These are phyloP conservation scores for Salvelinus fontinalis DNA, from an alignment of 2,113 vertebrate species.

Conservation along the genomic window DNA sequence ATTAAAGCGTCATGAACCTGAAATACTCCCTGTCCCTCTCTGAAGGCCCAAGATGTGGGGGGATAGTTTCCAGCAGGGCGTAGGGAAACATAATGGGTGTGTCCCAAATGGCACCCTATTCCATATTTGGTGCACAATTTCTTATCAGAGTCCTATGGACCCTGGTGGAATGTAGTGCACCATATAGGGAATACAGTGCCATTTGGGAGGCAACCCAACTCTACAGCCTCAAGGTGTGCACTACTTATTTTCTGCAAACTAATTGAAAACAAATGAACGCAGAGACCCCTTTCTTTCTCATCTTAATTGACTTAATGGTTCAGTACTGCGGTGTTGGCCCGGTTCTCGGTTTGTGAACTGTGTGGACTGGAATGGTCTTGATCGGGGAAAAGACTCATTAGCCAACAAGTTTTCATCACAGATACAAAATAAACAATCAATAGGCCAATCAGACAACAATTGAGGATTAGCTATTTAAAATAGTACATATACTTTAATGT, in stretches of 20 bases:
- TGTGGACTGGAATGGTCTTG: too few species aligned
- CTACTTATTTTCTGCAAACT: slow-evolving; percentile 59
- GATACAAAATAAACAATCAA: slow-evolving; percentile 44
- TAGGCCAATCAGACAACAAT: slow-evolving; percentile 26
- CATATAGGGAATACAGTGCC: too few species aligned
- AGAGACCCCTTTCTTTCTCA: neutral
- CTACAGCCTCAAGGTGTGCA: slow-evolving; percentile 39
- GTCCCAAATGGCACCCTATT: too few species aligned
- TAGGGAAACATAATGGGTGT: neutral
- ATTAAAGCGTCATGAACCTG: slow-evolving; percentile 36
- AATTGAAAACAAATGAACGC: slow-evolving; percentile 70
- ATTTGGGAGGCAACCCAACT: too few species aligned
- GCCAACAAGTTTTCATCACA: slow-evolving; percentile 40
- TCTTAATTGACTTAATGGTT: slow-evolving; percentile 63
- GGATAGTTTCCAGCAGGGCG: slow-evolving; percentile 51
- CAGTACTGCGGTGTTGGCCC: slow-evolving; percentile 37
- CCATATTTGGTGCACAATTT: too few species aligned
- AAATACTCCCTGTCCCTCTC: slow-evolving; percentile 24
- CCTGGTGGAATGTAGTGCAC: too few species aligned
- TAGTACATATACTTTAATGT: neutral
- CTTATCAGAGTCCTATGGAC: too few species aligned
- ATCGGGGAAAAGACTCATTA: slow-evolving; percentile 51
- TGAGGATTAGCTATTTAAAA: slow-evolving; percentile 2
- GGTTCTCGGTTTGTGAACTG: too few species aligned
- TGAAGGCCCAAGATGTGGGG: slow-evolving; percentile 45